Evolutionary conservation across 2,797 vertebrate genomes (phyloP).

Genomic region (Intellagama lesueurii): DNA sequence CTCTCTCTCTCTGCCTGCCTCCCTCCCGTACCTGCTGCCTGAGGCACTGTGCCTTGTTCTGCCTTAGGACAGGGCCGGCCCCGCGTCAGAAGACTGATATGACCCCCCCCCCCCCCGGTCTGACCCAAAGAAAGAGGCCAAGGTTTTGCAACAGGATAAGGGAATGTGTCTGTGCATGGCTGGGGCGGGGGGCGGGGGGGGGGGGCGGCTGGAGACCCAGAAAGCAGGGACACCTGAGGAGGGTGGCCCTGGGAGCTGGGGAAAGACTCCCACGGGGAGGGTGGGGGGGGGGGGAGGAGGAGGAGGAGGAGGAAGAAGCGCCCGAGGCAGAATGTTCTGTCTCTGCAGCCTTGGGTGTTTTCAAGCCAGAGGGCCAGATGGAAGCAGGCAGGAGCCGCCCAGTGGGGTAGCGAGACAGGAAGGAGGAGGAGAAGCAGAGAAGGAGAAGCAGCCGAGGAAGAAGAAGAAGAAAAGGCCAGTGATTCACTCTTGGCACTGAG

Average conservation of each 20-base stretch:
- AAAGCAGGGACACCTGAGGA: no score
- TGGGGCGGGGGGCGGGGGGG: not conserved
- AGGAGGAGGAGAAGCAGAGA: constrained; percentile 11
- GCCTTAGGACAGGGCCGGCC: no score
- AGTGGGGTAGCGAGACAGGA: constrained; percentile 13
- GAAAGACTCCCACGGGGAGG: not conserved
- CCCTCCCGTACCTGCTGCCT: no score
- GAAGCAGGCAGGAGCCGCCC: constrained; percentile 22
- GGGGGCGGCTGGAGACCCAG: no score
- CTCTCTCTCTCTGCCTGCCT: no score
- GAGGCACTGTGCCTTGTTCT: no score
- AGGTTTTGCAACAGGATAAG: no score
- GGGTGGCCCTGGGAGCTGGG: not conserved
- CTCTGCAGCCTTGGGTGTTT: not conserved
- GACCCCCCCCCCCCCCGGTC: no score
- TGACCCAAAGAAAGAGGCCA: no score
- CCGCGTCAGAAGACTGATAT: no score
- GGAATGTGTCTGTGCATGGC: no score
- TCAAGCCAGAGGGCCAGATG: not conserved
- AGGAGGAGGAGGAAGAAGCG: not conserved
- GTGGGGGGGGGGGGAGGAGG: no score
- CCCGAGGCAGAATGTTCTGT: not conserved
- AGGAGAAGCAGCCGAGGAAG: not conserved
- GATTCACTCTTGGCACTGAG: constrained; percentile 39
- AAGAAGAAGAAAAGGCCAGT: not conserved